Evolutionary conservation across 1,140 invertebrate species (phyloP), one percentile per base, ranked within the genome.

Genomic region (Drosophila mayri): DNA sequence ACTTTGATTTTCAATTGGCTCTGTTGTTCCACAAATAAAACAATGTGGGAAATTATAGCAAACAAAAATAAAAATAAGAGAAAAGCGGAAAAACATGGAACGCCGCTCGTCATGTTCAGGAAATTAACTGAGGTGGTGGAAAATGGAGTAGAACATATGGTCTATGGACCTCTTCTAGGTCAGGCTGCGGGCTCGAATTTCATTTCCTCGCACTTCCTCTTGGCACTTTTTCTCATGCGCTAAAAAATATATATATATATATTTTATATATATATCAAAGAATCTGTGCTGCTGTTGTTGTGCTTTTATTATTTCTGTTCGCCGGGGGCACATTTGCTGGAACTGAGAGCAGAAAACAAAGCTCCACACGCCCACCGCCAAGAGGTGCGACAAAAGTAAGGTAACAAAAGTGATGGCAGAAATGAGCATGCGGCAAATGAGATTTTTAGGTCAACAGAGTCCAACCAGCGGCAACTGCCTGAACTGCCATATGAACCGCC

Each of bases 381-480:
- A 43, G 54, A 76, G 52, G 60, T 65, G 74, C 64, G 70, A 74
- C 74, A 81, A 78, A 65, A 66, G 43, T 57, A 87, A 82, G 76
- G 50, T 58, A 82, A 78, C 79, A 86, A 79, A 79, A 85, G 86
- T 90, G 83, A 80, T 67, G 80, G 59, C 64, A 71, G 74, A 88
- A 88, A 88, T 88, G 84, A 88, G 84, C 84, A 88, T 76, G 68
- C 79, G 61, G 81, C 74, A 90, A 90, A 90, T 90, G 81, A 90
- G 86, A 90, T 90, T 90, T 90, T 90, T 90, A 90, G 86, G 86
- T 90, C 86, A 90, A 90, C 86, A 90, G 72, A 90, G 85, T 90
- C 78, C 74, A 76, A 82, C 64, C 65, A 59, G 72, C 66, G 68
- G 37, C 68, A 72, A 72, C 62, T 47, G 59, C 71, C 50, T 38